Conservation (phyloP, 2,888 invertebrate species). For the Leucophora obtusa region DNA sequence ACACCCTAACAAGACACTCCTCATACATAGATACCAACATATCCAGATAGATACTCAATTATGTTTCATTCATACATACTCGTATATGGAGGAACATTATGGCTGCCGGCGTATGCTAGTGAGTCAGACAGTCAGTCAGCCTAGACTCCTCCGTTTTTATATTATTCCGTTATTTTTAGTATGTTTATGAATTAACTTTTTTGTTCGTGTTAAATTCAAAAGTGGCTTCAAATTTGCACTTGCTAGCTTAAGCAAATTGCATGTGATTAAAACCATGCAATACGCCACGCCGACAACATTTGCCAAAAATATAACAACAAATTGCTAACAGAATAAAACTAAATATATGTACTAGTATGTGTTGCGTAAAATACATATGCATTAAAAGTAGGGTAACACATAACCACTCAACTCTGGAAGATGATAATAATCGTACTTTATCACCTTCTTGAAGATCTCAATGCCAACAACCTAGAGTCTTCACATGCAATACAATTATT, state of each 20-base stretch:
- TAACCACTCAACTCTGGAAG: no score
- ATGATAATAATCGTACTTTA: no score
- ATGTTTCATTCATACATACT: background rate
- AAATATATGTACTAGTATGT: conserved; percentile 8
- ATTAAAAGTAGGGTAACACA: no score
- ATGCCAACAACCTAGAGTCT: no score
- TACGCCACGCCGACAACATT: conserved; percentile 28
- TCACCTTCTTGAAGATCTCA: no score
- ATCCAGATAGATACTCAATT: background rate
- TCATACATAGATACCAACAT: background rate
- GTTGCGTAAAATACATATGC: conserved; percentile 2
- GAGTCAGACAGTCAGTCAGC: background rate
- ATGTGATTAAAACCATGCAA: conserved; percentile 46
- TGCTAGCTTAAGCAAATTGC: conserved; percentile 47
- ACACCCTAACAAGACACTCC: background rate
- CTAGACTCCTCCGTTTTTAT: conserved; percentile 23
- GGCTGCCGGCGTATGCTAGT: background rate
- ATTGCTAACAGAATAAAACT: background rate
- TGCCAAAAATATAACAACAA: conserved; percentile 12
- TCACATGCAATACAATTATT: no score
- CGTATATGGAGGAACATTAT: background rate
- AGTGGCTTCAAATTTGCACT: conserved; percentile 56
- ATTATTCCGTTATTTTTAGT: conserved; percentile 39
- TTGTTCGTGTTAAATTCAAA: conserved; percentile 27
- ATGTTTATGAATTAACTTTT: conserved; percentile 42